Conservation (phyloP, 2,113 vertebrate genomes). For the human region GRCh38 chr9:28502001-28502500, state of each 20-base stretch:
- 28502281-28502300: background rate
- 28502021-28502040: too few relatives aligned
- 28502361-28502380: background rate
- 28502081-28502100: background rate
- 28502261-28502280: background rate
- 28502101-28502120: background rate
- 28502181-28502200: background rate
- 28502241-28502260: background rate
- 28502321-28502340: background rate
- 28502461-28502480: background rate
- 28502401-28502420: background rate
- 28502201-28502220: background rate
- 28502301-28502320: background rate
- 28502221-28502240: background rate
- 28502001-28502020: fast-evolving
- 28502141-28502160: too few relatives aligned
- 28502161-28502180: background rate
- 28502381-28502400: background rate
- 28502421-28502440: background rate
- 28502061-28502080: background rate
- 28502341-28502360: background rate
- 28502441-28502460: background rate
- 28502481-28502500: background rate
- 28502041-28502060: fast-evolving
- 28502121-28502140: background rate